Evolutionary conservation across 2,113 vertebrate species (phyloP).

Genomic region (Girardinichthys multiradiatus): DNA sequence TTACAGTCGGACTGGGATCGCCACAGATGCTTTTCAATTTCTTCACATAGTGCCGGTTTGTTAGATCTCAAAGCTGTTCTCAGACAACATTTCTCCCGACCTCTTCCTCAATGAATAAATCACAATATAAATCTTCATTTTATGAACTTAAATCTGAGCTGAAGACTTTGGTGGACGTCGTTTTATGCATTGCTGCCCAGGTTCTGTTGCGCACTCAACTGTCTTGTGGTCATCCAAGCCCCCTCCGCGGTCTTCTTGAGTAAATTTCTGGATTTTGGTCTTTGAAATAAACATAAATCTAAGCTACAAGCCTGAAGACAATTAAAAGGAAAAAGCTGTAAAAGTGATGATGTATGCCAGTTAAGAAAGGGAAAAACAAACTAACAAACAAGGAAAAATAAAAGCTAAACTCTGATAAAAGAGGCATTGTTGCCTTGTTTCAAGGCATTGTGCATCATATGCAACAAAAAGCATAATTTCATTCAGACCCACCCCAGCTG

Average conservation of each 20-base stretch:
- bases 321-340: background rate
- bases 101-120: background rate
- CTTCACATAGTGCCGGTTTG: background rate
- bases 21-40: background rate
- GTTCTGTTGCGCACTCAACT: no score
- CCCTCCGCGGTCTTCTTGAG: no score
- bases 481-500: slow-evolving; percentile 6
- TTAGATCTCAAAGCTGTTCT: background rate
- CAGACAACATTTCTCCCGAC: background rate
- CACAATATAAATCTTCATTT: background rate
- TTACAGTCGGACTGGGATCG: no score
- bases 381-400: background rate
- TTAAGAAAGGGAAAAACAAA: no score
- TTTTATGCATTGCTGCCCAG: no score
- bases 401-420: slow-evolving; percentile 1
- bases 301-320: background rate
- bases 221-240: no score
- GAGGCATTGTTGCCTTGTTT: background rate
- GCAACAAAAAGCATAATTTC: background rate
- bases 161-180: no score
- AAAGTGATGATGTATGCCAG: no score
- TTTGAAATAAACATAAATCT: background rate
- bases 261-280: no score
- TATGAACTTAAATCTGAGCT: no score
- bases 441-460: background rate